These are phyloP conservation scores for Epinotia ramella DNA, from an alignment of 2,888 invertebrate species.

Conservation along the genomic window DNA sequence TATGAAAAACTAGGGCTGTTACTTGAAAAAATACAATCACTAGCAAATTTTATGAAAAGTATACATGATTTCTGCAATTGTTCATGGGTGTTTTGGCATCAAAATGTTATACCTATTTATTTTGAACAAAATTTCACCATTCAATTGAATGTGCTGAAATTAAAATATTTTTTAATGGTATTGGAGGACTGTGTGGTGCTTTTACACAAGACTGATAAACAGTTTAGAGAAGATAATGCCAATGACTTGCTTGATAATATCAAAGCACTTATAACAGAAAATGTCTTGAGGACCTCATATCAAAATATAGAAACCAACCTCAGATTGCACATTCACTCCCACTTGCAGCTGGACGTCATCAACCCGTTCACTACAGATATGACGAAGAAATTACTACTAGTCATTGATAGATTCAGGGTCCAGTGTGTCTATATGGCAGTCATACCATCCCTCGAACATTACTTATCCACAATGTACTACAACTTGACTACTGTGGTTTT, in stretches of 20 bases:
- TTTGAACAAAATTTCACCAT: constrained; percentile 89
- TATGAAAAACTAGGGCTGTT: constrained; percentile 85
- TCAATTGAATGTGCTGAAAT: constrained; percentile 87
- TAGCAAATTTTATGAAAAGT: constrained; percentile 85
- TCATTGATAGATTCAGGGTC: constrained; percentile 83
- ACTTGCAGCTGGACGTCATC: constrained; percentile 90
- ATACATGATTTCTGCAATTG: constrained; percentile 88
- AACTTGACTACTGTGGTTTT: constrained; percentile 98
- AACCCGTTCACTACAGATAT: constrained; percentile 90
- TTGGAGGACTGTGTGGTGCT: constrained; percentile 75
- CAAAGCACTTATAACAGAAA: constrained; percentile 79
- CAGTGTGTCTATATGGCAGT: constrained; percentile 86
- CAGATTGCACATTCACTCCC: constrained; percentile 95
- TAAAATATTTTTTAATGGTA: constrained; percentile 80
- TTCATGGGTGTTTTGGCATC: constrained; percentile 93
- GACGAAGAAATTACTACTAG: constrained; percentile 87
- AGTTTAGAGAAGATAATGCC: constrained; percentile 62
- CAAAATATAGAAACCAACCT: constrained; percentile 96
- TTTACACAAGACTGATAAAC: constrained; percentile 69
- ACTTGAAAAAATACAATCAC: constrained; percentile 87
- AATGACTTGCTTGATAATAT: constrained; percentile 69
- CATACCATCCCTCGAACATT: constrained; percentile 92
- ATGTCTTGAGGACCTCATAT: constrained; percentile 90
- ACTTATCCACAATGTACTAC: constrained; percentile 97
- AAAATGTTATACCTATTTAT: constrained; percentile 90